Percentiles rank a stretch among this genome's conserved stretches.
Evolutionary conservation across 1,140 invertebrate species (phyloP).

Genomic region (Melitaea cinxia): DNA sequence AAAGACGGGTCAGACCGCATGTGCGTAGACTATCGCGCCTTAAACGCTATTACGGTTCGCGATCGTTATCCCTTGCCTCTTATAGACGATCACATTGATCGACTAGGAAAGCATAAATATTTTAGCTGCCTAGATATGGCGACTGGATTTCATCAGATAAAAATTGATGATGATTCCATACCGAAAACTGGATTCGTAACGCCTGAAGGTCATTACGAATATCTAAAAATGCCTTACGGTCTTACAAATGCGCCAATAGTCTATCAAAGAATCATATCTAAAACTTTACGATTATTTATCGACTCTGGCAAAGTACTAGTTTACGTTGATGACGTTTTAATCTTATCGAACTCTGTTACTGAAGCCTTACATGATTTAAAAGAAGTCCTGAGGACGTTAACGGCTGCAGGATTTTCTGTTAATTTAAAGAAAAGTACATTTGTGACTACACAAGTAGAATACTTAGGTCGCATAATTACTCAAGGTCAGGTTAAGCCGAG

Average conservation of each 20-base stretch:
- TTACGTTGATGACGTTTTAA: neutral
- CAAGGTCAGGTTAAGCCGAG: neutral
- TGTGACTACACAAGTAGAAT: constrained; percentile 14
- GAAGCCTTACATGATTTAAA: neutral
- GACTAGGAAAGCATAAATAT: constrained; percentile 10
- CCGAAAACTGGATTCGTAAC: constrained; percentile 18
- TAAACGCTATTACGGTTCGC: no score
- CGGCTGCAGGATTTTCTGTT: constrained; percentile 18
- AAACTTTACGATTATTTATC: constrained; percentile 23
- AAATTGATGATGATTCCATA: constrained; percentile 1
- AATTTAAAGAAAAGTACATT: constrained; percentile 23
- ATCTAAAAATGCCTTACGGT: constrained; percentile 52
- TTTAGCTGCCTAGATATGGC: constrained; percentile 16
- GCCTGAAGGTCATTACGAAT: constrained; percentile 30
- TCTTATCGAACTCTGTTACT: neutral
- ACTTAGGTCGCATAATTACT: constrained; percentile 1
- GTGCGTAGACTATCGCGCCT: no score
- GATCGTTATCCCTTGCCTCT: no score
- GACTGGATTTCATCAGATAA: constrained; percentile 5
- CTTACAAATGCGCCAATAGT: constrained; percentile 57
- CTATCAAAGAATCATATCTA: neutral
- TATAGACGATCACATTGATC: neutral
- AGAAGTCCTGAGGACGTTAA: constrained; percentile 10
- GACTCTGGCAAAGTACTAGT: neutral
- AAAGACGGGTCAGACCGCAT: constrained; percentile 5